Conservation (phyloP, 2,888 invertebrate genomes). For the Nowickia ferox region DNA sequence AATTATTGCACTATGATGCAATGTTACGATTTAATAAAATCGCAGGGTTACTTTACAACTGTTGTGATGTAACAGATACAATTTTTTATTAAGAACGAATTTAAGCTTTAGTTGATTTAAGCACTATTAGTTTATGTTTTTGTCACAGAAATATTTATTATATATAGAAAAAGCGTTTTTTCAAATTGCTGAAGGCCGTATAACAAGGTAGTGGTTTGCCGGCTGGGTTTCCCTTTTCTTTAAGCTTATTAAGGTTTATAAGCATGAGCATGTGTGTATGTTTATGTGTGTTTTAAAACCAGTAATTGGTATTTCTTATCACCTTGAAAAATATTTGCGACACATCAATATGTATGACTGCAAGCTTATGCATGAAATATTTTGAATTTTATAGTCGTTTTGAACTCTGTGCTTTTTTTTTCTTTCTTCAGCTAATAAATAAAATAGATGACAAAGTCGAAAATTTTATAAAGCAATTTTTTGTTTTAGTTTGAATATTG, state of each 20-base stretch:
- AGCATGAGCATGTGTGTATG: neutral
- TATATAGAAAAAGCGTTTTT: neutral
- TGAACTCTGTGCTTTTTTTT: neutral
- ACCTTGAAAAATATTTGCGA: slow-evolving; percentile 55
- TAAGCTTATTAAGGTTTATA: neutral
- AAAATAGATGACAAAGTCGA: slow-evolving; percentile 39
- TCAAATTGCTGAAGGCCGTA: neutral
- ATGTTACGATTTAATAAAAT: too few relatives aligned
- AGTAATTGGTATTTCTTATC: slow-evolving; percentile 24
- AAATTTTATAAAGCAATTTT: slow-evolving; percentile 19
- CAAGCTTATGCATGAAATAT: neutral
- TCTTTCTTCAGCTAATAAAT: neutral
- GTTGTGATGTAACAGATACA: too few relatives aligned
- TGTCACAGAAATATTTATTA: neutral
- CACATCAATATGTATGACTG: neutral
- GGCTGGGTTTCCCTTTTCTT: neutral
- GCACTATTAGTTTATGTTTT: too few relatives aligned
- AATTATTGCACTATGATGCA: too few relatives aligned
- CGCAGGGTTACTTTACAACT: too few relatives aligned
- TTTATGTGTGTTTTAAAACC: neutral
- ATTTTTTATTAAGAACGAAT: too few relatives aligned
- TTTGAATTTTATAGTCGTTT: slow-evolving; percentile 10
- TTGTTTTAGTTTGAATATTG: neutral
- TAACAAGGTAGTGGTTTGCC: neutral
- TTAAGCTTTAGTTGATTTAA: too few relatives aligned